These are phyloP conservation scores for Entelurus aequoreus DNA, from an alignment of 2,113 vertebrate genomes.

Conservation along the genomic window DNA sequence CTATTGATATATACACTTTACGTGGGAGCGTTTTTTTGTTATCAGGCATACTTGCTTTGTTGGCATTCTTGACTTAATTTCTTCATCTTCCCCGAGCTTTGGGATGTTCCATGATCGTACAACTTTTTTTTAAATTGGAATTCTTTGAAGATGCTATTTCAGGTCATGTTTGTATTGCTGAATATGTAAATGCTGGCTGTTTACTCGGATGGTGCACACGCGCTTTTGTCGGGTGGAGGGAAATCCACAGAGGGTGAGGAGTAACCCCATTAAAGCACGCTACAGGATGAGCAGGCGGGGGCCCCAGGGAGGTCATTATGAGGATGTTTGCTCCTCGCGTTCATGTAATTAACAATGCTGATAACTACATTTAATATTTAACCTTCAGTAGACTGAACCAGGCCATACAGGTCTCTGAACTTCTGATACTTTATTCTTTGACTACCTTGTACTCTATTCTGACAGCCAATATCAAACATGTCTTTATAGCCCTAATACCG, in stretches of 20 bases:
- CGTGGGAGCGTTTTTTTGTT: too few relatives aligned
- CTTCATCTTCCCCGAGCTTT: conserved; percentile 6
- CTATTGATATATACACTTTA: too few relatives aligned
- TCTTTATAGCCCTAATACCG: too few relatives aligned
- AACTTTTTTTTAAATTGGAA: conserved; percentile 18
- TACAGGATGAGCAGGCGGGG: conserved; percentile 46
- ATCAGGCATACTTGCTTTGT: too few relatives aligned
- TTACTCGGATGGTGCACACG: conserved; percentile 55
- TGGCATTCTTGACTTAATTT: neutral
- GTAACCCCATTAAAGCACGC: conserved; percentile 56
- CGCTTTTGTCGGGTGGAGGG: conserved; percentile 37
- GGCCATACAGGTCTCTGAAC: too few relatives aligned
- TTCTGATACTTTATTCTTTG: too few relatives aligned
- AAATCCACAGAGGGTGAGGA: conserved; percentile 49
- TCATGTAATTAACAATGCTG: conserved; percentile 61
- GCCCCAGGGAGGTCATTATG: conserved; percentile 68
- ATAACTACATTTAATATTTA: conserved; percentile 51
- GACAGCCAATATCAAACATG: too few relatives aligned
- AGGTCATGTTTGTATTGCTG: conserved; percentile 55
- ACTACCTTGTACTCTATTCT: too few relatives aligned
- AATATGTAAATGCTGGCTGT: conserved; percentile 62
- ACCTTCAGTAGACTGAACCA: conserved; percentile 9
- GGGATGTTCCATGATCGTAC: conserved; percentile 34
- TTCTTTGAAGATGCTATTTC: conserved; percentile 30
- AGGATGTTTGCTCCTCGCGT: conserved; percentile 58